A percentile compares a stretch with the other conserved stretches of the same genome.
These are phyloP conservation scores for Napeogenes sylphis DNA, from an alignment of 2,888 invertebrate species.

Conservation along the genomic window DNA sequence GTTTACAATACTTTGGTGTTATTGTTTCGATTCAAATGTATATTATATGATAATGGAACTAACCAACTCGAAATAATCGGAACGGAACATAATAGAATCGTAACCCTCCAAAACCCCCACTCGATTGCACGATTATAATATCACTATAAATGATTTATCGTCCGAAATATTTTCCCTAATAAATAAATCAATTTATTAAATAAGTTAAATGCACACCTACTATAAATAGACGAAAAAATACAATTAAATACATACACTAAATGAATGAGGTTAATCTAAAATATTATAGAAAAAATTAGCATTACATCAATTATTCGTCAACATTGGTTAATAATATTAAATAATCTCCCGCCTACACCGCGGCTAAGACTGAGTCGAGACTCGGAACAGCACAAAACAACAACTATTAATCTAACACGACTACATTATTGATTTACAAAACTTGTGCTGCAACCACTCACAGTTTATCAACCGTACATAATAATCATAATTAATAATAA, in stretches of 20 bases:
- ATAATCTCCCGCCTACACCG: slow-evolving; percentile 33
- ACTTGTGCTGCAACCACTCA: slow-evolving; percentile 59
- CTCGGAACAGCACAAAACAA: slow-evolving; percentile 63
- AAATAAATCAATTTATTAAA: slow-evolving; percentile 72
- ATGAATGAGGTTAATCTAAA: slow-evolving; percentile 63
- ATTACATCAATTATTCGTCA: slow-evolving; percentile 45
- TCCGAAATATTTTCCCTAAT: slow-evolving; percentile 68
- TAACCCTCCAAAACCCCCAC: slow-evolving; percentile 12
- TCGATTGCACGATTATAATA: slow-evolving; percentile 17
- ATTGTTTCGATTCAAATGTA: slow-evolving; percentile 64
- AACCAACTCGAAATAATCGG: slow-evolving; percentile 29
- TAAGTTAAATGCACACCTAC: slow-evolving; percentile 65
- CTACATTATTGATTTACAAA: slow-evolving; percentile 56
- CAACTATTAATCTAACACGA: slow-evolving; percentile 67
- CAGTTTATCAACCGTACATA: slow-evolving; percentile 43
- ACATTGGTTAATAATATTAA: slow-evolving; percentile 45
- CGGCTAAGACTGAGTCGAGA: slow-evolving; percentile 45
- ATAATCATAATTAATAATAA: slow-evolving; percentile 48
- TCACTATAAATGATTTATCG: slow-evolving; percentile 42
- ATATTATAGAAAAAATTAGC: slow-evolving; percentile 56
- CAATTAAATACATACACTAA: slow-evolving; percentile 72
- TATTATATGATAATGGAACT: slow-evolving; percentile 26
- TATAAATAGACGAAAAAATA: slow-evolving; percentile 59
- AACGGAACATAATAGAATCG: slow-evolving; percentile 19
- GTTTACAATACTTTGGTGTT: slow-evolving; percentile 74